These are phyloP conservation scores for Drosophila mayaguana DNA, from an alignment of 2,888 invertebrate genomes.

Conservation along the genomic window DNA sequence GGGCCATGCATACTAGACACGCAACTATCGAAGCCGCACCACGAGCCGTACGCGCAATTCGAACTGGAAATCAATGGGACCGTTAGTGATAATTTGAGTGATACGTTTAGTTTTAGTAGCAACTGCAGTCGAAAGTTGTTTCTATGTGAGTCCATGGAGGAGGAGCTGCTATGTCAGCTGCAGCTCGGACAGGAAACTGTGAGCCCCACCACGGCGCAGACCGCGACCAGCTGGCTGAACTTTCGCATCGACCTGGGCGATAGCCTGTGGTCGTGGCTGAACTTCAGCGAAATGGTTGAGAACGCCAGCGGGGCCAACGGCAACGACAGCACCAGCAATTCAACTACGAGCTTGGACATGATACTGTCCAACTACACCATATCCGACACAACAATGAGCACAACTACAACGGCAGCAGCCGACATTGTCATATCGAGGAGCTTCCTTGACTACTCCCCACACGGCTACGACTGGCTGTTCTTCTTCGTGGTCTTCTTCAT, in stretches of 20 bases:
- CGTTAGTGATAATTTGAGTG: slow-evolving; percentile 69
- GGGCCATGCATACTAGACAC: slow-evolving; percentile 69
- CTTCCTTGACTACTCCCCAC: slow-evolving; percentile 67
- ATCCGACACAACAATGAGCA: slow-evolving; percentile 48
- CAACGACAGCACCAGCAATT: slow-evolving; percentile 39
- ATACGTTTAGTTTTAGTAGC: slow-evolving; percentile 63
- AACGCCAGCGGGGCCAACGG: slow-evolving; percentile 25
- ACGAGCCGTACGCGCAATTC: slow-evolving; percentile 82
- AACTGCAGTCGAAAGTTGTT: slow-evolving; percentile 43
- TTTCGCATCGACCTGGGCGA: slow-evolving; percentile 60
- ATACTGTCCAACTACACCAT: slow-evolving; percentile 66
- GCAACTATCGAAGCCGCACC: slow-evolving; percentile 72
- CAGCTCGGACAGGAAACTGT: slow-evolving; percentile 4
- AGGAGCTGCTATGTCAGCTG: slow-evolving; percentile 45
- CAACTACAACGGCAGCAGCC: slow-evolving; percentile 20
- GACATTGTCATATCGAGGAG: slow-evolving; percentile 44
- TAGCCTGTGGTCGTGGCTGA: slow-evolving; percentile 67
- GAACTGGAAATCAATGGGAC: slow-evolving; percentile 78
- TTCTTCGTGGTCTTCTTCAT: slow-evolving; percentile 94
- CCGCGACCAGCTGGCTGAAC: slow-evolving; percentile 39
- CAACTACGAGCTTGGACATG: slow-evolving; percentile 60
- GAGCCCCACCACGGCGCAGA: not conserved
- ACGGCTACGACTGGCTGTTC: slow-evolving; percentile 91
- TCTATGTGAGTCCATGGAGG: slow-evolving; percentile 41
- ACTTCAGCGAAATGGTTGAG: slow-evolving; percentile 57